Evolutionary conservation across 2,113 vertebrate species (phyloP), one percentile per base, ranked within the genome.

Genomic region (Anseranas semipalmata): DNA sequence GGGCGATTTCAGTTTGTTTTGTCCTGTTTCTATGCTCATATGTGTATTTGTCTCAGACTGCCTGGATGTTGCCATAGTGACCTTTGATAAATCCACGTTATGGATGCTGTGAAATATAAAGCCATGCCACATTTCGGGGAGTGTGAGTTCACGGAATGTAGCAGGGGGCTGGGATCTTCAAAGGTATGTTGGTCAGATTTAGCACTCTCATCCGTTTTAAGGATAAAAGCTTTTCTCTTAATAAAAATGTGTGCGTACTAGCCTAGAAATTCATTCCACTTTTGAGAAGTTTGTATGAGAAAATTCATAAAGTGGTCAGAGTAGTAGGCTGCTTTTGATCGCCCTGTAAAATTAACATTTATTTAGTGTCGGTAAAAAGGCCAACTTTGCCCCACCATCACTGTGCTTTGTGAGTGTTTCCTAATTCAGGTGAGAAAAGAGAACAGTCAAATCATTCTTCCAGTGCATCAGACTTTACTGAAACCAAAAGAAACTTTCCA

Each of bases 51-150:
- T 90, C 96, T 89, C 5, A 5, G 77, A 50, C 73, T 43, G 96
- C 95, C 90, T 41, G 92, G 58, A 0, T 27, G 96, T 96, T 97
- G 83, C 96, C 90, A 93, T 95, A 28, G 96, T 46, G 96, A 97
- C 86, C 94, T 96, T 95, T 92, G 96, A 96, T 95, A 92, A 95
- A 96, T 94, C 94, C 62, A 0, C 45, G 70, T 85, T 93, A 58
- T 55, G 94, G 96, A 95, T 96, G 96, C 92, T 92, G 95, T 85
- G 95, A 91, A 93, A 95, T 60, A 90, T 10, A 96, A 96, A 95
- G 83, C 89, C 74, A 15, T 21, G 78, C 48, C 59, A 43, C 89
- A 7, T 58, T 33, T 46, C 82, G 5, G 83, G 83, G 83, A 93
- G 56, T 27, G 39, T 22, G 85, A 80, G n/a, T 24, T 52, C 37